Evolutionary conservation across 2,797 vertebrate species (phyloP).

Genomic region (Enteromius afrohamiltoni): DNA sequence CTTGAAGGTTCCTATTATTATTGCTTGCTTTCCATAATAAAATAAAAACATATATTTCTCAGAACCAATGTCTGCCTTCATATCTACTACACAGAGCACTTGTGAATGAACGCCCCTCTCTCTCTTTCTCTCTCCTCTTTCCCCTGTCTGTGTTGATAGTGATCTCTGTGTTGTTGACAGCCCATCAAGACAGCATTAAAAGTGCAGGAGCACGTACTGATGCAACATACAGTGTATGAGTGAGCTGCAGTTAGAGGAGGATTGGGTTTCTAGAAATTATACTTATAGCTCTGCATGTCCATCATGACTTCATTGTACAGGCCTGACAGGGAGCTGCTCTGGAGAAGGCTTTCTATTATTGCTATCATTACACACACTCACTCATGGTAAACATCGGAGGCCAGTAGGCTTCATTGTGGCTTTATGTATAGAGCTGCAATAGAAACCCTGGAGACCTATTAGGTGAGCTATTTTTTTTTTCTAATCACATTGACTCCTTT

Average conservation of each 20-base stretch:
- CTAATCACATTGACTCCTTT: neutral
- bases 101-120: neutral
- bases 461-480: neutral
- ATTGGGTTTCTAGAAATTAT: slow-evolving; percentile 46
- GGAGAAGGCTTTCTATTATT: slow-evolving; percentile 24
- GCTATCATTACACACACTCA: slow-evolving; percentile 31
- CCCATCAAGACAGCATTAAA: slow-evolving; percentile 50
- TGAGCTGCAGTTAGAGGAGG: slow-evolving; percentile 23
- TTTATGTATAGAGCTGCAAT: neutral
- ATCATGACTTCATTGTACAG: slow-evolving; percentile 46
- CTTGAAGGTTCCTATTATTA: neutral
- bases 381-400: slow-evolving; percentile 16
- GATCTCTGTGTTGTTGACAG: slow-evolving; percentile 41
- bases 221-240: slow-evolving; percentile 16
- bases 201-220: slow-evolving; percentile 44
- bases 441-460: slow-evolving; percentile 1
- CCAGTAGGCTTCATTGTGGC: slow-evolving; percentile 13
- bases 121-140: neutral
- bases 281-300: slow-evolving; percentile 41
- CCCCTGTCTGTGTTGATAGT: neutral
- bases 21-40: neutral
- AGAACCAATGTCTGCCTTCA: neutral
- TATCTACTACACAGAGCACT: neutral
- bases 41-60: neutral
- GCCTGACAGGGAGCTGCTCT: slow-evolving; percentile 8